Conservation (phyloP, 2,113 vertebrate genomes). For the Cinclus cinclus region DNA sequence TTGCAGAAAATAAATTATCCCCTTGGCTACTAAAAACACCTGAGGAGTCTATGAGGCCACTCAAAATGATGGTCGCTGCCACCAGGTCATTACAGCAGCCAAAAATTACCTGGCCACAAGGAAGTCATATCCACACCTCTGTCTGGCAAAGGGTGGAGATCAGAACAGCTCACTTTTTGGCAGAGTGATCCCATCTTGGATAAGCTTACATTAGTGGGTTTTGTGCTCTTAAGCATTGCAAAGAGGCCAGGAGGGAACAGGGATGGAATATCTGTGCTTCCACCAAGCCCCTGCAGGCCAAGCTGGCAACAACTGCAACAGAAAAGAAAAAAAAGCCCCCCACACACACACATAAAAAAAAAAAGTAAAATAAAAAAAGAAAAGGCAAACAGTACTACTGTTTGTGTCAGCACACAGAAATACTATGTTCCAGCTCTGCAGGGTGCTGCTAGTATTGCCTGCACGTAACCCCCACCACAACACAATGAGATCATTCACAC, state of each 20-base stretch:
- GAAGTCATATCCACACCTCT: not conserved
- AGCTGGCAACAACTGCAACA: not conserved
- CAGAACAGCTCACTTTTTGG: not conserved
- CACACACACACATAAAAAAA: no score
- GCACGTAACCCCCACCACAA: conserved; percentile 29
- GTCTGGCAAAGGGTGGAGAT: not conserved
- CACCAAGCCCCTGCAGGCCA: not conserved
- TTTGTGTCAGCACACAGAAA: conserved; percentile 21
- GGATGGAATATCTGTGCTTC: not conserved
- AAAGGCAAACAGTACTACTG: not conserved
- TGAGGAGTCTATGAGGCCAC: not conserved
- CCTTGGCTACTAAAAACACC: not conserved
- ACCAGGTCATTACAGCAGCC: not conserved
- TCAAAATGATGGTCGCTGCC: not conserved
- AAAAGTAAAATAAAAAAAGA: not conserved
- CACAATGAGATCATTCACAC: conserved; percentile 63
- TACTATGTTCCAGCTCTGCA: conserved; percentile 19
- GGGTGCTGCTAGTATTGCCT: conserved; percentile 33
- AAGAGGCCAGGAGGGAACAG: not conserved
- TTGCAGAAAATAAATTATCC: not conserved
- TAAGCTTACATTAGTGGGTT: fast-evolving
- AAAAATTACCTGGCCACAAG: not conserved
- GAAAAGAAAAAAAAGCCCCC: not conserved
- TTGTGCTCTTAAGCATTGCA: not conserved
- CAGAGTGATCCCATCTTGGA: not conserved